Evolutionary conservation across 2,888 invertebrate species (phyloP).

Genomic region (Ormyrus rosae): DNA sequence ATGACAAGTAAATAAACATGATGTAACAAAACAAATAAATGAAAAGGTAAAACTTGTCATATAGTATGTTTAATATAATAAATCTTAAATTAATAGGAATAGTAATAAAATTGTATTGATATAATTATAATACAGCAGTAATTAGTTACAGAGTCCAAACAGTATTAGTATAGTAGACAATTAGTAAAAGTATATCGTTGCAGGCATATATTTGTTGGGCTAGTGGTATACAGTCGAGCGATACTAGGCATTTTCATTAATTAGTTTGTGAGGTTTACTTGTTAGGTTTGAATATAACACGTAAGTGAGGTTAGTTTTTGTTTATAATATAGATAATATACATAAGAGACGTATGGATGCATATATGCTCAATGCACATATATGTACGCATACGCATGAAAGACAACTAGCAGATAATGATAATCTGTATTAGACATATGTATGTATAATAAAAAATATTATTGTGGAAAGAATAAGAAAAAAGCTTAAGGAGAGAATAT

Average conservation of each 20-base stretch:
- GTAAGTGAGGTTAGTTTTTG: slow-evolving; percentile 55
- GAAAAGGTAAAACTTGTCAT: neutral
- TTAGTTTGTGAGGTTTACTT: slow-evolving; percentile 56
- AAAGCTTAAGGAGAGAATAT: slow-evolving; percentile 56
- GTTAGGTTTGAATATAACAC: slow-evolving; percentile 55
- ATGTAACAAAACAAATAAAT: slow-evolving; percentile 12
- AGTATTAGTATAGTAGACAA: slow-evolving; percentile 51
- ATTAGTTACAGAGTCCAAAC: slow-evolving; percentile 58
- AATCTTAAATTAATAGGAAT: slow-evolving; percentile 24
- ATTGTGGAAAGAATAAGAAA: slow-evolving; percentile 55
- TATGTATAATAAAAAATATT: slow-evolving; percentile 53
- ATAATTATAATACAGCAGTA: slow-evolving; percentile 37
- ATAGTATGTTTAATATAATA: slow-evolving; percentile 11
- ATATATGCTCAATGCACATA: slow-evolving; percentile 52
- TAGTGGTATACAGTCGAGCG: slow-evolving; percentile 52
- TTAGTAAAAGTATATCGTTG: slow-evolving; percentile 50
- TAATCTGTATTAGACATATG: slow-evolving; percentile 47
- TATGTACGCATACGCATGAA: slow-evolving; percentile 50
- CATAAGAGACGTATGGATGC: slow-evolving; percentile 39
- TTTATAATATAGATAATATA: slow-evolving; percentile 50
- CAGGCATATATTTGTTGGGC: slow-evolving; percentile 49
- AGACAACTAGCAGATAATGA: slow-evolving; percentile 49
- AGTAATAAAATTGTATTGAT: slow-evolving; percentile 30
- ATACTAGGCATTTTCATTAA: slow-evolving; percentile 52
- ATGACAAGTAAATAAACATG: slow-evolving; percentile 15